These are phyloP conservation scores for Setipinna tenuifilis DNA, from an alignment of 2,797 vertebrate genomes.

Conservation along the genomic window DNA sequence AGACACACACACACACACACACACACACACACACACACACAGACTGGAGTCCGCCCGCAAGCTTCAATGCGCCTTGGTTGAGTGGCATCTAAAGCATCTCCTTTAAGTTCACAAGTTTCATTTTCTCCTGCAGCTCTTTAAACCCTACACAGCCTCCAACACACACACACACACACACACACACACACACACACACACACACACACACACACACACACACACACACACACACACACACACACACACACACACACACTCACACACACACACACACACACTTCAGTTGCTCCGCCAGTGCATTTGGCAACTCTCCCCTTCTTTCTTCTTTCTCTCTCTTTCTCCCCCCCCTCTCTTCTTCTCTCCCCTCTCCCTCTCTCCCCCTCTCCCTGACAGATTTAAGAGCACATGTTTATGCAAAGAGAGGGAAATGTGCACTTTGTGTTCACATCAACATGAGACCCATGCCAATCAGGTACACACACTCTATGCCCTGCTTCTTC, in stretches of 20 bases:
- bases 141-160: slow-evolving; percentile 47
- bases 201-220: background rate
- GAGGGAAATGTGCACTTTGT: slow-evolving; percentile 34
- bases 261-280: slow-evolving; percentile 23
- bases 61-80: slow-evolving; percentile 26
- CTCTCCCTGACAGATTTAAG: slow-evolving; percentile 46
- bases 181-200: slow-evolving; percentile 17
- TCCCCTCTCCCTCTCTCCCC: background rate
- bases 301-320: slow-evolving; percentile 43
- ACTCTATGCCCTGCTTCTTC: no score
- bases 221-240: no score
- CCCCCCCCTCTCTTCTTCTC: background rate
- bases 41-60: background rate
- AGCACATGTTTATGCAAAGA: slow-evolving; percentile 48
- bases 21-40: slow-evolving; percentile 10
- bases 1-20: background rate
- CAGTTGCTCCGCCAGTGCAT: slow-evolving; percentile 37
- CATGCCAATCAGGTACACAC: slow-evolving; percentile 9
- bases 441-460: slow-evolving; percentile 32
- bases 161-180: slow-evolving; percentile 23
- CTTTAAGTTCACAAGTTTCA: slow-evolving; percentile 41
- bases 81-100: slow-evolving; percentile 33
- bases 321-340: slow-evolving; percentile 3
- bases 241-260: no score
- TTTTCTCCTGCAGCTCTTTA: slow-evolving; percentile 33